Conservation (phyloP, 1,140 invertebrate genomes). For the Anoplolepis gracilipes region DNA sequence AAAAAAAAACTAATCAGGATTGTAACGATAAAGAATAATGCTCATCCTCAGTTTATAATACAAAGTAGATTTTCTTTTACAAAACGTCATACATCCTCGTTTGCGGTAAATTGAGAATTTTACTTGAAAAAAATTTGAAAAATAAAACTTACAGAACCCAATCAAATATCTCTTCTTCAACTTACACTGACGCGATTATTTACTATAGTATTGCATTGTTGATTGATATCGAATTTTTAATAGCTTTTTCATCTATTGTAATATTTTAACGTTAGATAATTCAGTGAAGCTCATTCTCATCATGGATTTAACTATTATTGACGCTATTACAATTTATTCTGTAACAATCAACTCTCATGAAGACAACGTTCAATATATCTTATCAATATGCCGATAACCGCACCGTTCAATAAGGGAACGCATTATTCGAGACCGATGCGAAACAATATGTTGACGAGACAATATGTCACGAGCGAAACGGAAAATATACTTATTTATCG, state of each 20-base stretch:
- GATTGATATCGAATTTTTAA: conserved; percentile 41
- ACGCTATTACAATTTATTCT: conserved; percentile 20
- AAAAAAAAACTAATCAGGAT: background rate
- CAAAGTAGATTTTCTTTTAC: background rate
- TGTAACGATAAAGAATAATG: background rate
- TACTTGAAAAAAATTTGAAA: background rate
- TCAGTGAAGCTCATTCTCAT: conserved; percentile 4
- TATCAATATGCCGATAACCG: conserved; percentile 39
- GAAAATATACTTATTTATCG: conserved; percentile 31
- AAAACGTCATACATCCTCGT: background rate
- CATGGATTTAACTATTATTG: background rate
- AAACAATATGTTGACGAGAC: background rate
- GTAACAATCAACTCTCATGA: background rate
- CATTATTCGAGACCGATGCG: conserved; percentile 21
- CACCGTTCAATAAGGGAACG: background rate
- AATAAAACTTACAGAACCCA: background rate
- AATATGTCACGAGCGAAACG: background rate
- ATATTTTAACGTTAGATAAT: background rate
- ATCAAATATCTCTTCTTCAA: conserved; percentile 6
- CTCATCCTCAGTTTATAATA: no score
- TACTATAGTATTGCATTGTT: background rate
- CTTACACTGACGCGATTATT: background rate
- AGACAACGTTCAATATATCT: conserved; percentile 41
- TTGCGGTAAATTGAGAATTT: conserved; percentile 2
- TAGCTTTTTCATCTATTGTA: conserved; percentile 45